Evolutionary conservation across 1,140 invertebrate species (phyloP).

Genomic region (Aphelinus certus): DNA sequence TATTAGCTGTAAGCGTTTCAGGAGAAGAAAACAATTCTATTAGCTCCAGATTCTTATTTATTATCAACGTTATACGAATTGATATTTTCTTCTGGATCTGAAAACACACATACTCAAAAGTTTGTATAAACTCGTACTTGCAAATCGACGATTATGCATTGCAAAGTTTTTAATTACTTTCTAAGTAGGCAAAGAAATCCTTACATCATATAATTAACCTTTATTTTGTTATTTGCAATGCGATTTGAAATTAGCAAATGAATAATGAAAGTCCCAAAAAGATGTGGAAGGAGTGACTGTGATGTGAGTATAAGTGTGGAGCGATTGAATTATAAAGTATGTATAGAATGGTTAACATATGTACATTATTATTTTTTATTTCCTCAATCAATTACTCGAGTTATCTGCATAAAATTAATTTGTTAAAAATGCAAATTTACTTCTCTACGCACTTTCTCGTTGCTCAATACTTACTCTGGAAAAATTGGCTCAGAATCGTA

Average conservation of each 20-base stretch:
- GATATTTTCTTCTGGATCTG: constrained; percentile 41
- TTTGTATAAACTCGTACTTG: constrained; percentile 35
- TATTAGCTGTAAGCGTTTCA: constrained; percentile 26
- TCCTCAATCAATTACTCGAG: constrained; percentile 30
- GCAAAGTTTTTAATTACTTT: constrained; percentile 18
- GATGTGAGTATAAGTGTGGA: constrained; percentile 50
- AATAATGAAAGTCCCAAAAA: constrained; percentile 47
- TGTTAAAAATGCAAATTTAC: constrained; percentile 24
- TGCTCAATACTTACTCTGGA: constrained; percentile 19
- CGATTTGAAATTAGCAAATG: constrained; percentile 27
- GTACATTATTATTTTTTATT: constrained; percentile 27
- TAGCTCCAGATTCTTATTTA: constrained; percentile 41
- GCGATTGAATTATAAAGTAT: constrained; percentile 43
- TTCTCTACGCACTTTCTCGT: constrained; percentile 20
- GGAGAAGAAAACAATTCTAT: constrained; percentile 25
- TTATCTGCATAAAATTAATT: constrained; percentile 36
- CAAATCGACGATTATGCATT: constrained; percentile 23
- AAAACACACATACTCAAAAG: constrained; percentile 47
- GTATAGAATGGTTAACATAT: constrained; percentile 40
- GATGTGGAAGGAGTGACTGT: constrained; percentile 50
- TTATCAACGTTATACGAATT: constrained; percentile 40
- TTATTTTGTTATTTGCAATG: constrained; percentile 20
- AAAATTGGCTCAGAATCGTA: constrained; percentile 29
- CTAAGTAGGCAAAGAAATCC: background rate
- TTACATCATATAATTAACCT: background rate